Evolutionary conservation across 2,888 invertebrate species (phyloP).

Genomic region (Tetheella fluctuosa): DNA sequence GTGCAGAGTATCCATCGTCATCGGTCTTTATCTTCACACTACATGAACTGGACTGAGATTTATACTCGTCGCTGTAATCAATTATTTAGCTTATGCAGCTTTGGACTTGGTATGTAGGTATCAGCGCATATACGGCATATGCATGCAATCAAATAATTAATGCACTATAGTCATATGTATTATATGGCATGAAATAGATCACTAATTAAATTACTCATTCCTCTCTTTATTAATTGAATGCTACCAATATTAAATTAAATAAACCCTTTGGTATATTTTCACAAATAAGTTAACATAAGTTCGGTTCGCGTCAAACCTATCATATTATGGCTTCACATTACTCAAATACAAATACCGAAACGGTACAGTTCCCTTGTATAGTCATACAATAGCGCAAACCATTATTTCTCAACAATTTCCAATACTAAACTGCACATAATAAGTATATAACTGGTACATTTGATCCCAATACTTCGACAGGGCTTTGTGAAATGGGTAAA

Average conservation of each 20-base stretch:
- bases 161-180: no score
- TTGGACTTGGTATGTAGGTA: not conserved
- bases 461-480: conserved; percentile 34
- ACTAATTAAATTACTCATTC: no score
- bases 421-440: not conserved
- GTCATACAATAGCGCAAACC: not conserved
- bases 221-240: not conserved
- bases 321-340: not conserved
- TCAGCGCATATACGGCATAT: no score
- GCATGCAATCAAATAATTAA: no score
- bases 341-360: not conserved
- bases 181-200: no score
- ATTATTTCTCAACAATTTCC: not conserved
- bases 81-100: not conserved
- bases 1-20: conserved; percentile 2
- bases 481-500: conserved; percentile 32
- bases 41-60: not conserved
- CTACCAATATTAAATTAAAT: not conserved
- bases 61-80: not conserved
- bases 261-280: no score
- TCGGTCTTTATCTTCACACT: conserved; percentile 4
- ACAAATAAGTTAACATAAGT: no score
- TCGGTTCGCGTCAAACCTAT: no score
- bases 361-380: not conserved
- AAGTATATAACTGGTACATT: conserved; percentile 1